Conservation (phyloP, 2,797 vertebrate genomes). For the Acanthopagrus latus region DNA sequence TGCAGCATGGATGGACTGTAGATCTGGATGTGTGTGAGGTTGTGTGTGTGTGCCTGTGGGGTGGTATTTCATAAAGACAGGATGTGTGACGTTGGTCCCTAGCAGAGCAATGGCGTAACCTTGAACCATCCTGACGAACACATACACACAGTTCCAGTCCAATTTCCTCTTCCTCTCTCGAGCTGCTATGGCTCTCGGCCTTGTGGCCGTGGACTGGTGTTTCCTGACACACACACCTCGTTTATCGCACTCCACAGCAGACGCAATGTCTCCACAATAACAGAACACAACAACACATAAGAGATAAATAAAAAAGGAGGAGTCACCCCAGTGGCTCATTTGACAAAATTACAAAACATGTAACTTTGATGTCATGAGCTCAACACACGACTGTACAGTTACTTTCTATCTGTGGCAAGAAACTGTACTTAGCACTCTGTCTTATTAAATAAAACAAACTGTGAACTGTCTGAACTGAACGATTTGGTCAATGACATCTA, state of each 20-base stretch:
- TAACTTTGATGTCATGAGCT: background rate
- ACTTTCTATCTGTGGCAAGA: background rate
- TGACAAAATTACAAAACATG: slow-evolving; percentile 2
- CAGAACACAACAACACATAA: slow-evolving; percentile 2
- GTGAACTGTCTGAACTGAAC: background rate
- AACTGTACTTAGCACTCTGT: background rate
- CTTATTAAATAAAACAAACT: background rate
- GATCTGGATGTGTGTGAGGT: background rate
- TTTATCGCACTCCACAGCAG: slow-evolving; percentile 29
- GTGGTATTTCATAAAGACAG: slow-evolving; percentile 46
- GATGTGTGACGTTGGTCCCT: slow-evolving; percentile 61
- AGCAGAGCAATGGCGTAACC: slow-evolving; percentile 53
- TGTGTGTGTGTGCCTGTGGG: background rate
- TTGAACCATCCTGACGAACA: slow-evolving; percentile 43
- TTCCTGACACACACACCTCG: slow-evolving; percentile 31
- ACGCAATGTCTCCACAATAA: slow-evolving; percentile 19
- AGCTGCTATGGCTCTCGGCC: slow-evolving; percentile 17
- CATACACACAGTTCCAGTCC: background rate
- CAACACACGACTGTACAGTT: background rate
- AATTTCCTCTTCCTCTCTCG: slow-evolving; percentile 54
- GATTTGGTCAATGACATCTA: background rate
- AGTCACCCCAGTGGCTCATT: background rate
- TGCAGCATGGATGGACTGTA: slow-evolving; percentile 15
- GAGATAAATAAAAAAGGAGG: slow-evolving; percentile 17
- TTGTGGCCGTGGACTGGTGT: slow-evolving; percentile 11